These are phyloP conservation scores for Cylloceria caligata DNA, from an alignment of 2,888 invertebrate genomes.

Conservation along the genomic window DNA sequence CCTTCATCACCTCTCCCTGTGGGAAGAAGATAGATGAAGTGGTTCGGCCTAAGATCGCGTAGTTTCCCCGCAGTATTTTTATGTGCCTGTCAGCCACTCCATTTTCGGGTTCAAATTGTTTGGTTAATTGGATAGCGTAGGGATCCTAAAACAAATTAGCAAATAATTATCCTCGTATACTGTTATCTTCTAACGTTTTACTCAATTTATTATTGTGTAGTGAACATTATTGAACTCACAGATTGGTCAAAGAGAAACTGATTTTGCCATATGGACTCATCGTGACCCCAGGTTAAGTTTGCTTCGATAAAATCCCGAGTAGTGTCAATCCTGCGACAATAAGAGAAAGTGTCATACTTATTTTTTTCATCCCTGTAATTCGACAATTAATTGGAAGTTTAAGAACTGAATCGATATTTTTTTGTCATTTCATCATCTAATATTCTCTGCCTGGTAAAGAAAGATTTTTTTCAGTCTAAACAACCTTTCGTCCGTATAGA, in stretches of 20 bases:
- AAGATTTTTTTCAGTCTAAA: too few species aligned
- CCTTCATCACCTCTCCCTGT: constrained; percentile 70
- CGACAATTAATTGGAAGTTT: too few species aligned
- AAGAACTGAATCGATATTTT: too few species aligned
- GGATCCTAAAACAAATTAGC: constrained; percentile 70
- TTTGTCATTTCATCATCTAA: too few species aligned
- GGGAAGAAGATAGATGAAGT: constrained; percentile 77
- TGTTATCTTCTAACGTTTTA: background rate
- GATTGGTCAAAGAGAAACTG: constrained; percentile 73
- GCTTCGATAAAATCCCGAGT: constrained; percentile 76
- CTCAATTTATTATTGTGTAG: too few species aligned
- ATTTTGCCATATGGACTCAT: constrained; percentile 38
- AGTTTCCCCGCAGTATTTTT: constrained; percentile 73
- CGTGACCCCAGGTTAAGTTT: constrained; percentile 79
- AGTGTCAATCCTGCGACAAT: constrained; percentile 76
- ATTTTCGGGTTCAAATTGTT: constrained; percentile 67
- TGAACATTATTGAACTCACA: constrained; percentile 72
- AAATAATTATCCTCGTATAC: background rate
- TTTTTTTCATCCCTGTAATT: too few species aligned
- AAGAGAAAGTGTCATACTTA: background rate
- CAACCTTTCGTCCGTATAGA: too few species aligned
- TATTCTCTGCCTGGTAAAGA: too few species aligned
- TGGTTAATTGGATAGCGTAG: constrained; percentile 70
- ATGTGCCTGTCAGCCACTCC: constrained; percentile 63
- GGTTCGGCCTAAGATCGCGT: constrained; percentile 76